phyloP scores from a whole-genome alignment of 2,797 vertebrate genomes.

The Chrosomus eos region DNA sequence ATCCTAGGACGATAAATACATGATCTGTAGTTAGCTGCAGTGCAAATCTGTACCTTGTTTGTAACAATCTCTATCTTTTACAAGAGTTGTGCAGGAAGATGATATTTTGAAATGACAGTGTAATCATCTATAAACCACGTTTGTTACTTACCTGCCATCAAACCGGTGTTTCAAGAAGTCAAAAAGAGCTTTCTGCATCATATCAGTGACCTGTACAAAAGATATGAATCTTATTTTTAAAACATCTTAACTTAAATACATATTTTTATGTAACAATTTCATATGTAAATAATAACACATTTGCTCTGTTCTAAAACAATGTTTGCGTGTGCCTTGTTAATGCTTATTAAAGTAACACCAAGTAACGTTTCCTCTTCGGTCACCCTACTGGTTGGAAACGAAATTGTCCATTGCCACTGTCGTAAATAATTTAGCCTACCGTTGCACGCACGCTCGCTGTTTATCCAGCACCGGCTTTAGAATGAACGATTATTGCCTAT shows the following conservation, averaged over 20 bases:
- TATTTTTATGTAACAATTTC: not conserved
- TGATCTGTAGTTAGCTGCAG: not conserved
- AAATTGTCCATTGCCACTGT: too few relatives aligned
- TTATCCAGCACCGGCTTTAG: too few relatives aligned
- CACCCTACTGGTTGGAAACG: too few relatives aligned
- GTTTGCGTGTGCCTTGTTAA: not conserved
- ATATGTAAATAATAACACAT: not conserved
- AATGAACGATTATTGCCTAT: too few relatives aligned
- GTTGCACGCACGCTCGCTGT: too few relatives aligned
- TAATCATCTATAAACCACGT: not conserved
- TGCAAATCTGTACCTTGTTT: not conserved
- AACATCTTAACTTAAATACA: not conserved
- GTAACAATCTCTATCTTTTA: too few relatives aligned
- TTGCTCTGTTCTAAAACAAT: not conserved
- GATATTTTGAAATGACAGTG: constrained; percentile 3
- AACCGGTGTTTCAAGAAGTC: constrained; percentile 99
- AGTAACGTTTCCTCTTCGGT: too few relatives aligned
- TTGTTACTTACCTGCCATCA: constrained; percentile 92
- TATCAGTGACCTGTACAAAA: constrained; percentile 91
- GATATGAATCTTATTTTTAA: not conserved
- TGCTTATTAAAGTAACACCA: too few relatives aligned
- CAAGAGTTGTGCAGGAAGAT: not conserved
- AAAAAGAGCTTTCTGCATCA: constrained; percentile 99
- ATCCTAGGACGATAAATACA: constrained; percentile 78
- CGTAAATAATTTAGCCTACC: too few relatives aligned